Base-by-base conservation (phyloP, 1,140 invertebrate species). In the Homalodisca vitripennis region DNA sequence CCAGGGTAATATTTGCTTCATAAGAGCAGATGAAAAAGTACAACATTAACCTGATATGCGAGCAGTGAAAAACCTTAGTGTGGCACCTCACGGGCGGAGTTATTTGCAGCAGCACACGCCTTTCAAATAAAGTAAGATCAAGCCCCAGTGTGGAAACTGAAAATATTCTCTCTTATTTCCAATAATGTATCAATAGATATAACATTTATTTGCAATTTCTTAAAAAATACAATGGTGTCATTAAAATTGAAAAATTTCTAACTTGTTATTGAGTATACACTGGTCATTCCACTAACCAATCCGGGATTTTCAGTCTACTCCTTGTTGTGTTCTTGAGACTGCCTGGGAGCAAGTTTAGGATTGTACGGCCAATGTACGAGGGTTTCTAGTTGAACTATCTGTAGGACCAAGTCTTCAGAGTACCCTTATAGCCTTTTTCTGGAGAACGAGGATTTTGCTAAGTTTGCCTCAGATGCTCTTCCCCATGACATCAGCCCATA, bases 201-300 rank as follows among this genome's bases (percentile, higher is more conserved):
- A n/a, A n/a, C n/a, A n/a, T 51, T 51, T 51, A 51, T 12, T 51
- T 51, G 48, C 22, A 22, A 51, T 51, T 51, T 51, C 48, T 12
- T 51, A 14, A 51, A 22, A 51, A 51, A 51, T 51, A n/a, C 48
- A 51, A 51, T 51, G 48, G 48, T n/a, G 48, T 51, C 48, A 51
- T 22, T 20, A 51, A 51, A 41, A 51, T 20, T 51, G 3, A 14
- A 51, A 22, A 51, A 51, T 51, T 14, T 51, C 22, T 22, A 51
- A 20, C n/a, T 51, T 14, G 22, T 51, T 51, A 22, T 51, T 51
- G 3, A 51, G 22, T n/a, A 51, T 51, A 51, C 48, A 51, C 48
- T 22, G n/a, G 48, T 51, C 48, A 22, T 14, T 51, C 48, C 48
- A 51, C 48, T 20, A 51, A 22, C 48, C 48, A 51, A 22, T 20